Conservation (phyloP, 2,888 invertebrate genomes). For the Lochmaea crataegi region DNA sequence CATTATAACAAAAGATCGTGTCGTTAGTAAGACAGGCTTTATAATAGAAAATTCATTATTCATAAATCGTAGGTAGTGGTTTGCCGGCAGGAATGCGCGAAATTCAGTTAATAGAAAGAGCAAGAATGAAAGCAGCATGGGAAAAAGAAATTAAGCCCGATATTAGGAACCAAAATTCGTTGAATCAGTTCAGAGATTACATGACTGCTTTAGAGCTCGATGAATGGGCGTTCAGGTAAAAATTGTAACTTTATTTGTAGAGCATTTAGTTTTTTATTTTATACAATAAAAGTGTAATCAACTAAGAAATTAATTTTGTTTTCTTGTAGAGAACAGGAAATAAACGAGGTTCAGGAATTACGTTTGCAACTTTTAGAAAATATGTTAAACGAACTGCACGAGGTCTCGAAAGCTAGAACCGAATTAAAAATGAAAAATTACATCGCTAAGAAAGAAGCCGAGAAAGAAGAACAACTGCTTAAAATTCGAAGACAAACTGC, state of each 20-base stretch:
- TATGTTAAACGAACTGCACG: constrained; percentile 69
- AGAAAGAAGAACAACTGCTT: constrained; percentile 69
- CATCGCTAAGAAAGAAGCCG: constrained; percentile 67
- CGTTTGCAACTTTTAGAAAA: constrained; percentile 77
- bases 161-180: constrained; percentile 68
- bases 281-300: too few relatives aligned
- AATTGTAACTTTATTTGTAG: constrained; percentile 63
- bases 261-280: too few relatives aligned
- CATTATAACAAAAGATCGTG: too few relatives aligned
- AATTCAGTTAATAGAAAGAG: constrained; percentile 75
- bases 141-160: constrained; percentile 70
- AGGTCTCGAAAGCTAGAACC: constrained; percentile 63
- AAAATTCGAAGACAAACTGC: constrained; percentile 69
- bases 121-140: constrained; percentile 75
- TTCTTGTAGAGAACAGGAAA: constrained; percentile 67
- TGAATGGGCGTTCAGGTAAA: constrained; percentile 79
- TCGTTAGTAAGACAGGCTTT: neutral
- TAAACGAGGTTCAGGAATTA: constrained; percentile 77
- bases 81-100: constrained; percentile 73
- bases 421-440: constrained; percentile 68
- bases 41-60: neutral
- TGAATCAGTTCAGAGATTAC: constrained; percentile 73
- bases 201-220: constrained; percentile 84
- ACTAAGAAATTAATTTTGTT: too few relatives aligned
- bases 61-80: constrained; percentile 65